These are phyloP conservation scores for Bradypus variegatus DNA, from an alignment of 2,797 vertebrate species.

Conservation along the genomic window DNA sequence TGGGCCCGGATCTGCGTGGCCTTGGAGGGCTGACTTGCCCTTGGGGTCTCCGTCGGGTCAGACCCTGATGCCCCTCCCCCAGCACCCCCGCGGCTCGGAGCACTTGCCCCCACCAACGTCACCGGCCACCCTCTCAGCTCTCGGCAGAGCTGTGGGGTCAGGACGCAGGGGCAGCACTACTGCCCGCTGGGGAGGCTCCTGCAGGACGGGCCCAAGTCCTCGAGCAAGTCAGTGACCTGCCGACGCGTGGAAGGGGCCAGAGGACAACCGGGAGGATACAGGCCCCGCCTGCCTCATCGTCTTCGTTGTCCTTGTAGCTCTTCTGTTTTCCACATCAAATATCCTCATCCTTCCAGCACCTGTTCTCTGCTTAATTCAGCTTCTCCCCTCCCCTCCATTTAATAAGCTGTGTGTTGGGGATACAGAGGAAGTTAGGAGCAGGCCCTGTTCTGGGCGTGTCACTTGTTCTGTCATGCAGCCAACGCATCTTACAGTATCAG, in stretches of 20 bases:
- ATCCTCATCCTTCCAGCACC: rapidly evolving
- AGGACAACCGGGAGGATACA: background rate
- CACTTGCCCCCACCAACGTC: background rate
- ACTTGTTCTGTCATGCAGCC: rapidly evolving
- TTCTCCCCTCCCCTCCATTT: background rate
- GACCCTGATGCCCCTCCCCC: background rate
- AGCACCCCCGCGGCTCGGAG: background rate
- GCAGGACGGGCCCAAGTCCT: too few relatives aligned
- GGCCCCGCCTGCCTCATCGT: rapidly evolving
- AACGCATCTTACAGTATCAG: rapidly evolving
- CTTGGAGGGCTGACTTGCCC: background rate
- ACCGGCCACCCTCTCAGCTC: background rate
- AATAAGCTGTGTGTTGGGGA: background rate
- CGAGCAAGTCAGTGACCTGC: background rate
- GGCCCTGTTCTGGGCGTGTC: background rate
- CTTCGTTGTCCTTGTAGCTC: background rate
- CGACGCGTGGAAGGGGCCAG: background rate
- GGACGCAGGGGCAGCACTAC: background rate
- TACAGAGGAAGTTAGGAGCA: too few relatives aligned
- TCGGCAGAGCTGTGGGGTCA: background rate
- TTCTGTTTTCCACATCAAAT: background rate
- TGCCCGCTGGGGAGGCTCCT: background rate
- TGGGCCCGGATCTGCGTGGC: background rate
- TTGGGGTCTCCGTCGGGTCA: rapidly evolving
- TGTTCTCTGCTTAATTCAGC: background rate